Evolutionary conservation across 2,797 vertebrate species (phyloP).

Genomic region (Neomorphus geoffroyi): DNA sequence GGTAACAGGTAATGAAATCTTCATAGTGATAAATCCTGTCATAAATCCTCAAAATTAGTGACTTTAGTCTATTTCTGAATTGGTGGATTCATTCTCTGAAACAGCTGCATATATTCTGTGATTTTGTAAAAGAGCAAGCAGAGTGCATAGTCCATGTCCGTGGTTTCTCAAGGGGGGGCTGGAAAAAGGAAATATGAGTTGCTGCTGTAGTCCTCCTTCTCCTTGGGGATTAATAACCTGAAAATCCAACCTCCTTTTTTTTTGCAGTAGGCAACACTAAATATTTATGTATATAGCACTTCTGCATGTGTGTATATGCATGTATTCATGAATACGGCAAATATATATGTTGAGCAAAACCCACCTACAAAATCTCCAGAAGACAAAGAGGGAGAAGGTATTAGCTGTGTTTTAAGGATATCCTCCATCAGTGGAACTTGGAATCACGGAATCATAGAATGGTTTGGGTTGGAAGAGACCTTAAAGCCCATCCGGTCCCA

Average conservation of each 20-base stretch:
- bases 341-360: background rate
- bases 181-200: background rate
- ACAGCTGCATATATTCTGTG: background rate
- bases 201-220: background rate
- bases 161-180: background rate
- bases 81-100: background rate
- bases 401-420: background rate
- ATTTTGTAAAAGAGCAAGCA: background rate
- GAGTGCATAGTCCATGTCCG: background rate
- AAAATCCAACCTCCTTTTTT: background rate
- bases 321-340: background rate
- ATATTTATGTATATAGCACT: background rate
- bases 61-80: background rate
- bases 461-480: too few relatives aligned
- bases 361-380: background rate
- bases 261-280: background rate
- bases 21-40: background rate
- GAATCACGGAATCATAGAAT: too few relatives aligned
- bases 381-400: background rate
- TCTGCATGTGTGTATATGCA: background rate
- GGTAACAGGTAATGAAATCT: slow-evolving; percentile 76
- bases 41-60: background rate
- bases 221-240: background rate
- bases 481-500: too few relatives aligned
- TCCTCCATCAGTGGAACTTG: too few relatives aligned